Evolutionary conservation across 2,113 vertebrate genomes (phyloP), one percentile per base, ranked within the genome.

Genomic region (Pollimyrus isidori): DNA sequence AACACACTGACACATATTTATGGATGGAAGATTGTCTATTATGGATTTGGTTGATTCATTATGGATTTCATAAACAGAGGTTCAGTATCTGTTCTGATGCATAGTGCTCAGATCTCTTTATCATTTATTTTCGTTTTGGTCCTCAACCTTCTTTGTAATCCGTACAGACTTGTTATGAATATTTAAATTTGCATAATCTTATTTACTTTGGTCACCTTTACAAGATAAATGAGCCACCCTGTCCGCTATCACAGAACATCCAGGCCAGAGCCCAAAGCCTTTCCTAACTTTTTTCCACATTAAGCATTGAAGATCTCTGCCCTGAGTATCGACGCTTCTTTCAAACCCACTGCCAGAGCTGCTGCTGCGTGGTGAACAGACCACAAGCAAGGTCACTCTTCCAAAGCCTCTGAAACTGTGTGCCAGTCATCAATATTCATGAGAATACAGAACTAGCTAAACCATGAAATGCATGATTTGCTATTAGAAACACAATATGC

Each of bases 1-100:
- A 52, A 88, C 30, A 88, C 48, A 88, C 23, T 88, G 69, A 53
- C 88, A 50, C 69, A 39, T 30, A 82, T 50, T 80, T 65, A 88
- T 73, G 26, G 23, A 49, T 46, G 39, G 87, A 69, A 35, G 46
- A 88, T 49, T 45, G 17, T 49, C 50, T 88, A 52, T 88, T 26
- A 76, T 30, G 46, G 46, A 46, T 69, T 30, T 69, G 62, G 30
- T 69, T 26, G 62, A 69, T 69, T 69, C n/a, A 69, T 69, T 69
- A 26, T 69, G 26, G n/a, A 30, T 88, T 23, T 42, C 73, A 82
- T 30, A 73, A 73, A 73, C n/a, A 30, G 13, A 9, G 58, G 58
- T 88, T 48, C 52, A 42, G 5, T 73, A 21, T 35, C 58, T 88
- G 23, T 48, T 87, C 30, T 87, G 26, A 30, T 87, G 11, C 45